Conservation (phyloP, 23 tunicate species). For the Styela clava region DNA sequence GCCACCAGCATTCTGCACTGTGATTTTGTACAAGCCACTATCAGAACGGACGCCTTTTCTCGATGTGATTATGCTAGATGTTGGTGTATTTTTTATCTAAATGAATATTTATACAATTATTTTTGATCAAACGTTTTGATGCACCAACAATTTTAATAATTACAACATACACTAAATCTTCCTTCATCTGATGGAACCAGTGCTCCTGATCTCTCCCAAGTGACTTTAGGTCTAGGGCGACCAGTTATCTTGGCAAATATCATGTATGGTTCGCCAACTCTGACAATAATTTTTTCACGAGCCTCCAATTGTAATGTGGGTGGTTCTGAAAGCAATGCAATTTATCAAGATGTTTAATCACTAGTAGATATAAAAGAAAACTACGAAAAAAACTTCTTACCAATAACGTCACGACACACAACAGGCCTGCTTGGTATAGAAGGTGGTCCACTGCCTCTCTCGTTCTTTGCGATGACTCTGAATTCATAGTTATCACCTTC, state of each 20-base stretch:
- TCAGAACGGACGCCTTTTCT: slow-evolving; percentile 56
- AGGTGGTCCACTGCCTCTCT: slow-evolving; percentile 75
- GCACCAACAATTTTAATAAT: neutral
- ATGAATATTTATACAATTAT: no score
- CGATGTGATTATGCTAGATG: slow-evolving; percentile 50
- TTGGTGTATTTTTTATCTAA: slow-evolving; percentile 46
- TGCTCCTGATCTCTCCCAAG: slow-evolving; percentile 71
- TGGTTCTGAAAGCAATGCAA: slow-evolving; percentile 31
- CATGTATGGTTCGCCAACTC: slow-evolving; percentile 81
- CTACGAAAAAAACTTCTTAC: neutral
- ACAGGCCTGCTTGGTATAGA: slow-evolving; percentile 92
- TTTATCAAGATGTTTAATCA: neutral
- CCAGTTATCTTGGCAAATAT: slow-evolving; percentile 67
- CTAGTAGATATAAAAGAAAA: no score
- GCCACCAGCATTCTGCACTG: slow-evolving; percentile 88
- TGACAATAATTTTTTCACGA: slow-evolving; percentile 43
- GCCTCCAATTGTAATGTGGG: slow-evolving; percentile 66
- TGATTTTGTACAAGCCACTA: slow-evolving; percentile 70
- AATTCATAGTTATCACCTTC: slow-evolving; percentile 96
- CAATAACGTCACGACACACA: slow-evolving; percentile 75
- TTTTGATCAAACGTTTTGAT: neutral
- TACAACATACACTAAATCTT: slow-evolving; percentile 15
- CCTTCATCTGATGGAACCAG: slow-evolving; percentile 54
- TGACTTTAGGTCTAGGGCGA: slow-evolving; percentile 69
- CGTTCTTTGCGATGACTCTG: slow-evolving; percentile 81